phyloP scores from a whole-genome alignment of 2,113 vertebrate species.

The Syrmaticus mikado region DNA sequence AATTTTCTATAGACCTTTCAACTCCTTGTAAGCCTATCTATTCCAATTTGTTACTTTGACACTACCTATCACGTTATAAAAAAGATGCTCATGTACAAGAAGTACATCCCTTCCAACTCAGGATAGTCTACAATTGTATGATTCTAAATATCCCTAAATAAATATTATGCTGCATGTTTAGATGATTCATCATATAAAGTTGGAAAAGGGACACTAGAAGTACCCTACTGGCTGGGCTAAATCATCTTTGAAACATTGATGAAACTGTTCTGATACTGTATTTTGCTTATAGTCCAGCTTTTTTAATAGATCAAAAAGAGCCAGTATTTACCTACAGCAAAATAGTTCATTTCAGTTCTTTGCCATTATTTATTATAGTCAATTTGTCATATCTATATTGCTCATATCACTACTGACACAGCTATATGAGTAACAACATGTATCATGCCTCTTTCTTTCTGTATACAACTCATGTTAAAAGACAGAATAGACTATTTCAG shows the following conservation, averaged over 20 bases:
- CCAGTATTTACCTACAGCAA: not conserved
- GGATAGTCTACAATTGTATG: not conserved
- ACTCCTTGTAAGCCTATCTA: not conserved
- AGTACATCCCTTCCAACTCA: not conserved
- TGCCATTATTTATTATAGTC: constrained; percentile 15
- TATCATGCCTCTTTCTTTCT: constrained; percentile 12
- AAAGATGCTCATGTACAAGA: not conserved
- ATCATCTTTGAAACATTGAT: not conserved
- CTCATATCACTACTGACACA: constrained; percentile 24
- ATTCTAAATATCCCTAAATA: not conserved
- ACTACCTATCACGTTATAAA: not conserved
- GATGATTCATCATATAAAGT: not conserved
- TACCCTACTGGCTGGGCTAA: not conserved
- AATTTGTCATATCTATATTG: not conserved
- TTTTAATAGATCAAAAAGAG: not conserved
- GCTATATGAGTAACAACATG: constrained; percentile 36
- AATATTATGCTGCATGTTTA: not conserved
- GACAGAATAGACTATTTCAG: not conserved
- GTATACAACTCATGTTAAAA: not conserved
- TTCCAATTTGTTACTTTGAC: not conserved
- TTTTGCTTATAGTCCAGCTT: not conserved
- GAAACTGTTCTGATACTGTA: not conserved
- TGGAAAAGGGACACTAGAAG: not conserved
- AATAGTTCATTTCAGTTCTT: constrained; percentile 22
- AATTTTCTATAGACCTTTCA: not conserved